Percentiles rank a stretch among this genome's conserved stretches.
Conservation (phyloP, 37 sponge, comb jelly and placozoan genomes). For the Mnemiopsis leidyi region DNA sequence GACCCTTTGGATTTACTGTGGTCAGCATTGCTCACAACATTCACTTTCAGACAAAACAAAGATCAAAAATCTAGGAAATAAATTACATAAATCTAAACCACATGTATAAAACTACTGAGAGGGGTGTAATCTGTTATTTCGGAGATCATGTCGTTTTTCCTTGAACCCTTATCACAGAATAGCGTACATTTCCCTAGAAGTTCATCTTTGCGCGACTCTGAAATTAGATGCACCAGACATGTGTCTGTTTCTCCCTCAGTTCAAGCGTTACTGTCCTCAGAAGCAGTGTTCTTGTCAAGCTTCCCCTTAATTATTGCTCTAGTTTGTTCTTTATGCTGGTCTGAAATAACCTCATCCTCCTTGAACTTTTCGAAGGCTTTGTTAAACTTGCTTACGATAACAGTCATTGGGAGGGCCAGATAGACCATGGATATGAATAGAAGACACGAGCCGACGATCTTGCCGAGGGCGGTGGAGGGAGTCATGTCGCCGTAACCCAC, state of each 20-base stretch:
- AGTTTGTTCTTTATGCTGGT: not conserved
- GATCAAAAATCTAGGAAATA: not conserved
- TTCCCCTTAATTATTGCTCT: not conserved
- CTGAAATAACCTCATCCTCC: not conserved
- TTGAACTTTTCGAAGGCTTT: slow-evolving; percentile 49
- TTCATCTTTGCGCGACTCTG: no score
- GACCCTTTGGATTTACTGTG: no score
- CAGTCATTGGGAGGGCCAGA: slow-evolving; percentile 52
- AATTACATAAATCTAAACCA: not conserved
- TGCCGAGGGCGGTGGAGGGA: not conserved
- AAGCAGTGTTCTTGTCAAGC: not conserved
- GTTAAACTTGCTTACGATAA: slow-evolving; percentile 42
- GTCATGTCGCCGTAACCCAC: slow-evolving; percentile 44
- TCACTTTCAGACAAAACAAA: no score
- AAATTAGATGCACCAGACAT: no score
- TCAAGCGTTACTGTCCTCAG: no score
- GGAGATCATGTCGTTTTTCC: no score
- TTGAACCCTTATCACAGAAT: no score
- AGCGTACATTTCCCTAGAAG: no score
- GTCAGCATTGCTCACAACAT: no score
- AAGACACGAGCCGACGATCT: slow-evolving; percentile 24
- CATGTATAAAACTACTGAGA: not conserved
- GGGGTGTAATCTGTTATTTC: not conserved
- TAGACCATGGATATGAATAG: slow-evolving; percentile 52
- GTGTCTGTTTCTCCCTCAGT: no score